Evolutionary conservation across 2,888 invertebrate genomes (phyloP), one percentile per base, ranked within the genome.

Genomic region (Tanypteryx hageni): DNA sequence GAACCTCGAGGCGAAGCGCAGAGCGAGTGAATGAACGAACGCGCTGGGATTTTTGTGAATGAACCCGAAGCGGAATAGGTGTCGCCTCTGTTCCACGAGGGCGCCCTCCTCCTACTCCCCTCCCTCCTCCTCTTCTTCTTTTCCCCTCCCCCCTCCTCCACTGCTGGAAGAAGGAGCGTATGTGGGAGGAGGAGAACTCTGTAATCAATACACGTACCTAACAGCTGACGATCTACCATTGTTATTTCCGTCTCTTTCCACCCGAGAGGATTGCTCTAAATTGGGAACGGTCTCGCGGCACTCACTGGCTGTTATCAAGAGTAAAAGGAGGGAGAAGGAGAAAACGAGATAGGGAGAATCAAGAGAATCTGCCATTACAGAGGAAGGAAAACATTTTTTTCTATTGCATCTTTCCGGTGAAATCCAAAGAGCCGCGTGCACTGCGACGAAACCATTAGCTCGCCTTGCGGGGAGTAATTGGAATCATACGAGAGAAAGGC

Each of bases 151-250:
- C 9, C 57, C 56, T 56, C 16, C 57, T 0, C 83, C n/a, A 83
- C 83, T 44, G 56, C 83, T 83, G 44, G 44, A 57, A 44, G 44
- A 56, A 83, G 83, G 44, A 11, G 18, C 44, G 89, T 14, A 64
- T 16, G 56, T 0, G 18, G 76, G 64, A 44, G 89, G 64, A 44
- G 89, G 27, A 31, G 86, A 61, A 13, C 27, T 27, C 86, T 16
- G 27, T 16, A 89, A 89, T 89, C 89, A 89, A 89, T 89, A 89
- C 89, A 44, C 89, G 64, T 44, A 89, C 61, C 31, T 64, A 44
- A 61, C 89, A 89, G 64, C 89, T 64, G 86, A 64, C 86, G 89
- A 13, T 89, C 89, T 14, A 31, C 64, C 44, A 61, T 44, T 68
- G 89, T 44, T 89, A 64, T 83, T 83, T 56, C 83, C 44, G 83